Evolutionary conservation across 2,113 vertebrate genomes (phyloP).

Genomic region (Heterotilapia buettikoferi): DNA sequence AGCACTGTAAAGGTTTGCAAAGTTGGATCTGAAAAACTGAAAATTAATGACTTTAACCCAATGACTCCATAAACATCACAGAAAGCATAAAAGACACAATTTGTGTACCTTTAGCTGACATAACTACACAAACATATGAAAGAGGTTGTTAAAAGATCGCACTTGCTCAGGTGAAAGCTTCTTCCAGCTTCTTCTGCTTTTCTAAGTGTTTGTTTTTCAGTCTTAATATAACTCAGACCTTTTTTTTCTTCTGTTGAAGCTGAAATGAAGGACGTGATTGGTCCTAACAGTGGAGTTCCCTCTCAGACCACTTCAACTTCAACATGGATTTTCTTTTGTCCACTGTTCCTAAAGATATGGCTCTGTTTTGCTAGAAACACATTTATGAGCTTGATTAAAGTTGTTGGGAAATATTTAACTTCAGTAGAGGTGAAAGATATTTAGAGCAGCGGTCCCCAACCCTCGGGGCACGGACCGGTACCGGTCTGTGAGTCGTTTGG

Average conservation of each 20-base stretch:
- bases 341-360: background rate
- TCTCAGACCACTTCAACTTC: background rate
- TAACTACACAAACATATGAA: background rate
- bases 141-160: background rate
- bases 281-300: background rate
- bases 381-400: background rate
- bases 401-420: background rate
- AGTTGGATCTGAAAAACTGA: background rate
- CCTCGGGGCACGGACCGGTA: accelerated
- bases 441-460: accelerated
- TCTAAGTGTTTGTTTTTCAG: background rate
- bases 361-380: background rate
- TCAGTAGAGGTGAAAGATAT: background rate
- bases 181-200: background rate
- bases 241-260: background rate
- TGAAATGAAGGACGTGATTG: background rate
- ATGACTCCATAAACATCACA: background rate
- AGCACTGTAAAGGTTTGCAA: background rate
- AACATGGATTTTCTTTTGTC: background rate
- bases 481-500: background rate
- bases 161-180: background rate
- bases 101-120: background rate
- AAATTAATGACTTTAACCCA: background rate
- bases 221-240: background rate
- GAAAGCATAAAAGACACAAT: background rate